Base-by-base conservation (phyloP, 1,140 invertebrate species). In the Dendroctonus ponderosae region DNA sequence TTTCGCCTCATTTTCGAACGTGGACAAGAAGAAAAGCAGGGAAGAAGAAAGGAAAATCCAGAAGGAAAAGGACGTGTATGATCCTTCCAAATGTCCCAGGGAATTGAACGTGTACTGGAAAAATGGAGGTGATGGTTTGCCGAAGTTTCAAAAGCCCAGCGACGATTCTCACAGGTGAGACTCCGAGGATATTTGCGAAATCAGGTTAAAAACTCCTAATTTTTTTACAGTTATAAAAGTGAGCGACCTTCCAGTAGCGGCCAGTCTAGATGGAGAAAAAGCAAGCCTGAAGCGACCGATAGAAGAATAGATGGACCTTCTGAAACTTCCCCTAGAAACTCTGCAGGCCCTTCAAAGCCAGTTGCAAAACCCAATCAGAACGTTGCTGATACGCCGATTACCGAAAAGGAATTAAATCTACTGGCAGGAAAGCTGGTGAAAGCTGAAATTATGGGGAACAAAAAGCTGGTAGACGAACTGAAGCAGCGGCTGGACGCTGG, bases 71-170 rank as follows among this genome's bases (percentile, higher is more conserved):
- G 82, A 85, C 67, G 80, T 82, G 11, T 86, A 87, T 71, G 82
- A 92, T 84, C 88, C 89, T 44, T 87, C 88, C 3, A 88, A 87
- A 68, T 89, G 87, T 75, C 77, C 75, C 3, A 82, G 85, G 73
- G 94, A 97, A 82, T 80, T 96, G 51, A 98, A 98, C 84, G 94
- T 93, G 2, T 92, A 94, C 78, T 96, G 93, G 92, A 94, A 92
- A 83, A 82, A 90, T 80, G 92, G 91, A 62, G 94, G 94, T 8
- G 86, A 82, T 51, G 94, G 94, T 11, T 77, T 96, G 59, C 93
- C 91, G 37, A 76, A 79, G 70, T 89, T 85, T 68, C 79, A 79
- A 70, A 84, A 79, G 74, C 84, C 84, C 5, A 68, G 62, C 41
- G 72, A 79, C 39, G 71, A 79, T 26, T 2, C 26, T 26, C 26